Evolutionary conservation across 2,888 invertebrate genomes (phyloP), one percentile per base, ranked within the genome.

Genomic region (Rhagium mordax): DNA sequence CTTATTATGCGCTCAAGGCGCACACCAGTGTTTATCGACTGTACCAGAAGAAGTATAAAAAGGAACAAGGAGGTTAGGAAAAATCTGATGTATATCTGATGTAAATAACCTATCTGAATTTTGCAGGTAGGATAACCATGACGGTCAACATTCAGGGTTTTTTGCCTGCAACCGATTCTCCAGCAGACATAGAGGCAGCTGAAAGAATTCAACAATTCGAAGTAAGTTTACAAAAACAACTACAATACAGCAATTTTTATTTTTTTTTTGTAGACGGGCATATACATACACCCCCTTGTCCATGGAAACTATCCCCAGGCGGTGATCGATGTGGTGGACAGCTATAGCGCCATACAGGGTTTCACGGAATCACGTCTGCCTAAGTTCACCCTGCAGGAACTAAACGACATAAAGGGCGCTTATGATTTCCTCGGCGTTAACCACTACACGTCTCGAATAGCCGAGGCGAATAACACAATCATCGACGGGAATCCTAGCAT

Each of bases 381-480:
- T 0, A 82, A 82, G 69, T 92, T 93, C 81, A 91, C 91, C 0
- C 16, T 81, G 0, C 88, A 90, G n/a, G 93, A 94, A 88, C 87
- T 93, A 4, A 83, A 87, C 6, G 86, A 88, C 65, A 90, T 94
- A 24, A 87, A 85, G 24, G 92, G 90, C 0, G 91, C 94, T 0
- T 89, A 89, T 0, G 95, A 96, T 84, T 94, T 93, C 85, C 88
- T 95, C 67, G 94, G 94, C 0, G 84, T 95, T 10, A 95, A 95
- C 84, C 91, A 93, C 70, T 96, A 96, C 83, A 92, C 94, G 0
- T 89, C 92, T 0, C 87, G 88, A 76, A 79, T 92, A 79, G 89
- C 87, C 90, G 33, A n/a, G n/a, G 67, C 49, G 5, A 27, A 27
- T 5, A 66, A 68, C 20, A 65, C 70, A 0, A 71, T 29, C 4